phyloP scores from a whole-genome alignment of 1,140 invertebrate species.

The Diprion similis region DNA sequence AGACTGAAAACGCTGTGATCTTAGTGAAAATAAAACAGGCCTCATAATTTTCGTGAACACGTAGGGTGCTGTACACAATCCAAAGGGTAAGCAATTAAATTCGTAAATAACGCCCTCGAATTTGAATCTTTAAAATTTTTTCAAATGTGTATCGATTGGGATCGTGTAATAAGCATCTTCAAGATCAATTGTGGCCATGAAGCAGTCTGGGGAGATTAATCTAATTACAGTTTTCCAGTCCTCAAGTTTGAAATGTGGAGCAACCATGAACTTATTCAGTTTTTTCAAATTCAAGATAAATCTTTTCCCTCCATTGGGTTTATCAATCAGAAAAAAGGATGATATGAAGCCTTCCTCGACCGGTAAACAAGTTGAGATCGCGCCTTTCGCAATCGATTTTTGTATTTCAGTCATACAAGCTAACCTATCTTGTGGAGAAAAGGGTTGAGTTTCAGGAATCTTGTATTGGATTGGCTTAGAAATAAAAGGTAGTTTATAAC shows the following conservation, averaged over 20 bases:
- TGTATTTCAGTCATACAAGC: conserved; percentile 10
- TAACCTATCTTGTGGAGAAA: neutral
- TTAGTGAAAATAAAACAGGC: conserved; percentile 20
- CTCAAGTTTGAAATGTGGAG: no score
- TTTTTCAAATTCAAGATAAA: conserved; percentile 20
- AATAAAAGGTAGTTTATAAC: conserved; percentile 5
- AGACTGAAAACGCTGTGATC: conserved; percentile 18
- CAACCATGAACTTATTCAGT: no score
- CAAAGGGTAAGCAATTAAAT: conserved; percentile 34
- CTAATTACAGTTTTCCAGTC: no score
- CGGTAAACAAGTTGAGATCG: neutral
- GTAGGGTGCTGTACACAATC: conserved; percentile 28
- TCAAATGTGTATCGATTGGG: conserved; percentile 9
- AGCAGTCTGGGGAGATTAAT: no score
- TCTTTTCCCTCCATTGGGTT: conserved; percentile 12
- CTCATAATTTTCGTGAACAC: conserved; percentile 38
- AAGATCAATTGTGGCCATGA: no score
- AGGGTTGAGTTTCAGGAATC: conserved; percentile 17
- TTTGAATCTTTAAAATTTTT: conserved; percentile 35
- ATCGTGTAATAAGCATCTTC: conserved; percentile 42
- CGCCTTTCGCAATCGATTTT: neutral
- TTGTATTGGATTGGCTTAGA: conserved; percentile 18
- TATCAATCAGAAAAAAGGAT: neutral
- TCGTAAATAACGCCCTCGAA: conserved; percentile 33
- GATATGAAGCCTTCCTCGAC: neutral